Evolutionary conservation across 1,140 invertebrate species (phyloP), one percentile per base, ranked within the genome.

Genomic region (Contarinia nasturtii): DNA sequence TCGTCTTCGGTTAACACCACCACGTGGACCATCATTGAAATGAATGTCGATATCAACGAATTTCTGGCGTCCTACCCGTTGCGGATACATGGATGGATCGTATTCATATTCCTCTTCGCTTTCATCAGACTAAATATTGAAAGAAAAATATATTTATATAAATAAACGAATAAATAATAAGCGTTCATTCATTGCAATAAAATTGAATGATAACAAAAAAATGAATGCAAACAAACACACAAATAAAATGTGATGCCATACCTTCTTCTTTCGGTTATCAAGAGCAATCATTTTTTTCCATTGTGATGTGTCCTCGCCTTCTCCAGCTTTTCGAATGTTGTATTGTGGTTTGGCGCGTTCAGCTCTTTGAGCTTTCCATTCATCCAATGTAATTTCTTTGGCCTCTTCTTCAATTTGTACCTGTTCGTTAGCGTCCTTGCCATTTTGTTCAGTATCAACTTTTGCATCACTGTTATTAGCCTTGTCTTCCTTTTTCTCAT

Each of bases 311-410:
- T 91, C 86, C 61, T 92, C 87, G 34, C 89, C 89, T 69, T 94
- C 88, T 38, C 87, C 87, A 47, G 89, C 84, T 66, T 91, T 90
- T 49, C 89, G 77, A 52, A 91, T 66, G 64, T 94, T 93, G 59
- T 83, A 93, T 52, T 80, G 77, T 21, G 88, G 87, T 57, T 82
- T 84, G 38, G 74, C 74, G 56, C 82, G 74, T 47, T 74, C 73
- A 48, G 74, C 74, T 53, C 79, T 76, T 54, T 84, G 65, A 48
- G 84, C 83, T 65, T 88, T 89, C 77, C 82, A 92, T 72, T 91
- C 87, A 58, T 91, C 86, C 44, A 90, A 67, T 38, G 86, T 92
- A 48, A 88, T 67, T 68, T 85, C 80, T 51, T 81, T 80, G 50
- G 77, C 70, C 64, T 85, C 82, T 52, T 82, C 82, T 57, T 83